Conservation (phyloP, 2,113 vertebrate genomes). For the Zosterops pallidus region DNA sequence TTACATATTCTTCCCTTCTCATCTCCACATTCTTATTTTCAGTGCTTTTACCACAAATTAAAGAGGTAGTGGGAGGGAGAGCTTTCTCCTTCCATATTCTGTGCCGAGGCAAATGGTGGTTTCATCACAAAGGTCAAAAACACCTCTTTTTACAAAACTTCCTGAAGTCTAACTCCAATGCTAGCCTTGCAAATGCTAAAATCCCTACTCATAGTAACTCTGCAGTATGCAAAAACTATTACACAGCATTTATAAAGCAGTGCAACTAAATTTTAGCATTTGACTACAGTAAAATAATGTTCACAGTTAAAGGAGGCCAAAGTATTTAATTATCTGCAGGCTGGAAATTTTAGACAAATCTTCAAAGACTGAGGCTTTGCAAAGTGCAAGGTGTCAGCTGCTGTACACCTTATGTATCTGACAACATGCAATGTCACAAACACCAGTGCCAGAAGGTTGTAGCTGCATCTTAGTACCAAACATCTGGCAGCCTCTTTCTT, state of each 20-base stretch:
- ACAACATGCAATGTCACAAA: not conserved
- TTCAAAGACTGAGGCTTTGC: not conserved
- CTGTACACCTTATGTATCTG: not conserved
- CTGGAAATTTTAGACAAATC: not conserved
- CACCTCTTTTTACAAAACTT: not conserved
- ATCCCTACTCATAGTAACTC: not conserved
- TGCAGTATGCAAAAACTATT: not conserved
- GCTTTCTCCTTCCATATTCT: not conserved
- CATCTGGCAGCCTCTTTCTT: not conserved
- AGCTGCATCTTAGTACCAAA: not conserved
- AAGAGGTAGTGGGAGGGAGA: not conserved
- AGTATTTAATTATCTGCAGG: not conserved
- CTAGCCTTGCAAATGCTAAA: not conserved
- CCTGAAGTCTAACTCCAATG: not conserved
- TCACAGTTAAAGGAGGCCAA: not conserved
- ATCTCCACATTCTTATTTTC: not conserved
- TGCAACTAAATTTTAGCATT: conserved; percentile 8
- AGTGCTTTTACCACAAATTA: not conserved
- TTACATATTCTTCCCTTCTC: not conserved
- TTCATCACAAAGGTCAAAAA: not conserved
- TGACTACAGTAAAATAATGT: not conserved
- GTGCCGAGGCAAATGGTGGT: not conserved
- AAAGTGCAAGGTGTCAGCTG: not conserved
- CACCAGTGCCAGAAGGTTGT: not conserved
- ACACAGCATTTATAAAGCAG: not conserved